A percentile compares a stretch with the other conserved stretches of the same genome.
phyloP scores from a whole-genome alignment of 2,797 vertebrate genomes.

The Diglossa cyanea region DNA sequence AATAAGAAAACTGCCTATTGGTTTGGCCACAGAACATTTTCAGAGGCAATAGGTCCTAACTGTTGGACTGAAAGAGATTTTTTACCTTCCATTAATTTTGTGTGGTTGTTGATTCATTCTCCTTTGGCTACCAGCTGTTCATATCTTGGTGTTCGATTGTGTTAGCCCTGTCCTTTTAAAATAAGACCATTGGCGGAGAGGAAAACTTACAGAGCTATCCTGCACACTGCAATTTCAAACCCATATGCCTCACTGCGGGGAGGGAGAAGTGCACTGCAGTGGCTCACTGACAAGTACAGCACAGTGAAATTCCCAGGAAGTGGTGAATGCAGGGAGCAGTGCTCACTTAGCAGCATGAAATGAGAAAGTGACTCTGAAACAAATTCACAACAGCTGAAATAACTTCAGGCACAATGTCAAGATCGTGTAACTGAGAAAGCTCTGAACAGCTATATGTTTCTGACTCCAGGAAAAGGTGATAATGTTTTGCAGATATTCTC shows the following conservation, averaged over 20 bases:
- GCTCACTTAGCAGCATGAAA: not conserved
- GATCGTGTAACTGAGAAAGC: not conserved
- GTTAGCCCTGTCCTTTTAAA: not conserved
- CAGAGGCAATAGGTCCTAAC: not conserved
- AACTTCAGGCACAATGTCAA: not conserved
- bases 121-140: not conserved
- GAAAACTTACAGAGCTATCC: not conserved
- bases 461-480: not conserved
- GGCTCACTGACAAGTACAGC: not conserved
- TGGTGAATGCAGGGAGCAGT: not conserved
- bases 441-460: not conserved
- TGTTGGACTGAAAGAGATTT: not conserved
- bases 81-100: not conserved
- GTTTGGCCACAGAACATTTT: not conserved
- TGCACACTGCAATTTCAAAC: not conserved
- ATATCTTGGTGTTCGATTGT: rapidly evolving
- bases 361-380: not conserved
- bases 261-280: not conserved
- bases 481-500: not conserved
- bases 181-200: not conserved
- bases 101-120: not conserved
- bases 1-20: rapidly evolving
- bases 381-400: not conserved
- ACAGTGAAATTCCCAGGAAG: not conserved
- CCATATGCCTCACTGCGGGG: not conserved